These are phyloP conservation scores for Cloeon dipterum DNA, from an alignment of 2,888 invertebrate genomes.

Conservation along the genomic window DNA sequence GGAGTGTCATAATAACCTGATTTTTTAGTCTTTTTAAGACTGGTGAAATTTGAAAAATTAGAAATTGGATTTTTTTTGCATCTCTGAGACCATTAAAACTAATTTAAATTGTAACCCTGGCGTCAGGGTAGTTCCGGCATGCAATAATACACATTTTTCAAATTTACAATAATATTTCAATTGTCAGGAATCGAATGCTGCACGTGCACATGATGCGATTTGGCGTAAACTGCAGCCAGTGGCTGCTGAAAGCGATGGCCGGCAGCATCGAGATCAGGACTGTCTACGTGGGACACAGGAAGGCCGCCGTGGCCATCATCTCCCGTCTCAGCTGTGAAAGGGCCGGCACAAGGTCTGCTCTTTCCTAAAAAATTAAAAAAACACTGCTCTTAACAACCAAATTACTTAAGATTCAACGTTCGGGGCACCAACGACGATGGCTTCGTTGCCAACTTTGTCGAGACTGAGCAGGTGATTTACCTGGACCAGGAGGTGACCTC, in stretches of 20 bases:
- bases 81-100: too few species aligned
- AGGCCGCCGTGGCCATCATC: slow-evolving; percentile 84
- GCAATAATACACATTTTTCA: neutral
- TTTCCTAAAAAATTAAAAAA: slow-evolving; percentile 8
- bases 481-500: slow-evolving; percentile 79
- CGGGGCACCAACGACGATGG: slow-evolving; percentile 98
- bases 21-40: too few species aligned
- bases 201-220: slow-evolving; percentile 81
- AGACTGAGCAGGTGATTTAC: slow-evolving; percentile 94
- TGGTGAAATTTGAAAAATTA: too few species aligned
- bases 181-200: slow-evolving; percentile 68
- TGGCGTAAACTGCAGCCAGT: slow-evolving; percentile 71
- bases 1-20: too few species aligned
- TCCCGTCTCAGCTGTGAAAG: slow-evolving; percentile 93
- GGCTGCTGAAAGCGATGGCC: slow-evolving; percentile 91
- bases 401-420: slow-evolving; percentile 57
- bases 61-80: too few species aligned
- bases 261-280: slow-evolving; percentile 94
- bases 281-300: slow-evolving; percentile 89
- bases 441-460: slow-evolving; percentile 98
- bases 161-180: slow-evolving; percentile 2
- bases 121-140: too few species aligned
- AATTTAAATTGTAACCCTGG: too few species aligned
- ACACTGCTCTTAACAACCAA: neutral
- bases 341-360: slow-evolving; percentile 86